Conservation (phyloP, 2,888 invertebrate genomes). For the Cryptophagus acutangulus region DNA sequence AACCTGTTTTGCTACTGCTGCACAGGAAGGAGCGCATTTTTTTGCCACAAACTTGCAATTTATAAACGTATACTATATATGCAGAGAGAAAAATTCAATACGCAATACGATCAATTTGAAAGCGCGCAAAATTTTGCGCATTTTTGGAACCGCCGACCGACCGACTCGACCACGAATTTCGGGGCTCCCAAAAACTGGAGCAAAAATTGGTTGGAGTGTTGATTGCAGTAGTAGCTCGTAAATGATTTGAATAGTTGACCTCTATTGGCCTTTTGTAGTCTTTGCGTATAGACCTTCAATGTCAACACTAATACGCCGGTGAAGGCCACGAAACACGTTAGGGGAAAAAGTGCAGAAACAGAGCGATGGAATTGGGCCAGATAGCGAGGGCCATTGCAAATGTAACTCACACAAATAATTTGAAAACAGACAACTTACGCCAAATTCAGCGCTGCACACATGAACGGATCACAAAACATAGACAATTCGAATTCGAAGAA, state of each 20-base stretch:
- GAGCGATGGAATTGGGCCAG: conserved; percentile 14
- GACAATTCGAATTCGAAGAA: conserved; percentile 45
- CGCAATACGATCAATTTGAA: conserved; percentile 6
- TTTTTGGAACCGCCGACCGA: too few species aligned
- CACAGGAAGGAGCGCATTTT: conserved; percentile 28
- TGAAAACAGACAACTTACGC: conserved; percentile 38
- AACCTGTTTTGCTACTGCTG: conserved; percentile 43
- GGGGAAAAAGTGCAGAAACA: conserved; percentile 29
- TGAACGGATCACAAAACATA: conserved; percentile 46
- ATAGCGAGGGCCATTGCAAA: too few species aligned
- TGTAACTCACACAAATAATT: conserved; percentile 23
- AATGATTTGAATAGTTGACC: conserved; percentile 46
- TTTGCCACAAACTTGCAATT: conserved; percentile 14
- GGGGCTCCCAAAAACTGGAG: too few species aligned
- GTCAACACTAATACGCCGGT: conserved; percentile 49
- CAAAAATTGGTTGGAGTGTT: conserved; percentile 21
- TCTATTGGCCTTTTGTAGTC: conserved; percentile 49
- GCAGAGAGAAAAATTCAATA: conserved; percentile 13
- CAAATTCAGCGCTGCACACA: conserved; percentile 43
- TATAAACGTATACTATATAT: too few species aligned
- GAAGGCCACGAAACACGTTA: conserved; percentile 48
- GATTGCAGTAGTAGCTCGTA: not conserved
- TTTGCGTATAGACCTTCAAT: conserved; percentile 49
- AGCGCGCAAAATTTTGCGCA: conserved; percentile 9
- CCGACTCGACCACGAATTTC: too few species aligned